A percentile compares a stretch with the other conserved stretches of the same genome.
These are phyloP conservation scores for Mylabris phalerata DNA, from an alignment of 1,140 invertebrate genomes.

Conservation along the genomic window DNA sequence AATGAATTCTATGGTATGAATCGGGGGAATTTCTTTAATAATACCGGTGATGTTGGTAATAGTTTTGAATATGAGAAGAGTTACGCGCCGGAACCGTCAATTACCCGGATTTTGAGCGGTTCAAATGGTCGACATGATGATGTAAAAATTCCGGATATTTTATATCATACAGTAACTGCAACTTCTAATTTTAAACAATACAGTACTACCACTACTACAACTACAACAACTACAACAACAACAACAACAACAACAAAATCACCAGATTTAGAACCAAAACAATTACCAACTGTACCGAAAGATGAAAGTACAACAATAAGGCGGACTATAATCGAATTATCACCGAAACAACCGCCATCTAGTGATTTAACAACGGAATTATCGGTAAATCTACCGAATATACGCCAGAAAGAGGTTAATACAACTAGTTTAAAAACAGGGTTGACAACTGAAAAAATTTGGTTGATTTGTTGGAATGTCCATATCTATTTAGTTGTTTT, in stretches of 20 bases:
- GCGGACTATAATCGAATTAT: too few relatives aligned
- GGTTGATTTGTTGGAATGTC: conserved; percentile 79
- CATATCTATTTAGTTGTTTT: conserved; percentile 80
- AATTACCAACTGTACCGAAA: conserved; percentile 11
- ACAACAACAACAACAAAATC: background rate
- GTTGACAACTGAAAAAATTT: conserved; percentile 46
- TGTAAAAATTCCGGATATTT: conserved; percentile 61
- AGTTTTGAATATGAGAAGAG: conserved; percentile 40
- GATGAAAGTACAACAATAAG: too few relatives aligned
- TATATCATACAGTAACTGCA: conserved; percentile 60
- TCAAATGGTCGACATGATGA: conserved; percentile 74
- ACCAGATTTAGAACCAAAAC: conserved; percentile 24
- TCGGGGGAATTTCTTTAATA: background rate
- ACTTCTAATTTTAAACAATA: conserved; percentile 48
- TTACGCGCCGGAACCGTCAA: conserved; percentile 46
- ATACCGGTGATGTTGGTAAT: conserved; percentile 30
- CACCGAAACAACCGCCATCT: too few relatives aligned
- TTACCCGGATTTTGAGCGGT: conserved; percentile 71
- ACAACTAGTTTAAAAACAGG: conserved; percentile 22
- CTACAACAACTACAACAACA: conserved; percentile 33
- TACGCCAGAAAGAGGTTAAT: conserved; percentile 36
- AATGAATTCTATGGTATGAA: conserved; percentile 34
- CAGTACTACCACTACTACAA: conserved; percentile 34
- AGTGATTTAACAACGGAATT: conserved; percentile 30
- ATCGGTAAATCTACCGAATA: conserved; percentile 38